phyloP scores from a whole-genome alignment of 2,113 vertebrate species.

The Pollimyrus isidori region DNA sequence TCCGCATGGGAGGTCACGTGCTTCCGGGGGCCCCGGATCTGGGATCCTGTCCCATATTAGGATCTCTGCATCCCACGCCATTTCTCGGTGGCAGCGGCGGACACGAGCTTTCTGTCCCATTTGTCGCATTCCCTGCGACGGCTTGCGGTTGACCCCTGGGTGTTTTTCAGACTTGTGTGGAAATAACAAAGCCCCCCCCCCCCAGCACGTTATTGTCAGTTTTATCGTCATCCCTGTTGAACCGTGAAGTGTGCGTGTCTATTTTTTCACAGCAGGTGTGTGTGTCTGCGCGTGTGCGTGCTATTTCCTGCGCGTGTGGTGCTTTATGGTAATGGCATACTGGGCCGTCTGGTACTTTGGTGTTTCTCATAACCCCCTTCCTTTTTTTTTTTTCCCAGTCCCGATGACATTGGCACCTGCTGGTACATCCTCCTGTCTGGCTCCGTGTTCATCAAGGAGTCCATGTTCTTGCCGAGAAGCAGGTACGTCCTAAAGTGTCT shows the following conservation, averaged over 20 bases:
- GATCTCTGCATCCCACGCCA: not conserved
- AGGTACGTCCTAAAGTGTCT: constrained; percentile 39
- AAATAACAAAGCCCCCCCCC: not conserved
- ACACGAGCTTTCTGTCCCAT: not conserved
- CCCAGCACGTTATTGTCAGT: not conserved
- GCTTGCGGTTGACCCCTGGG: not conserved
- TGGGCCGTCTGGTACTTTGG: not conserved
- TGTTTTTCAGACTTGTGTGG: not conserved
- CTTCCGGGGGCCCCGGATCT: not conserved
- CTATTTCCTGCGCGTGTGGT: not conserved
- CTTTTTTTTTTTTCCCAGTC: constrained; percentile 34
- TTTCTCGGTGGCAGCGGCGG: not conserved
- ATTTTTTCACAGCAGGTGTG: not conserved
- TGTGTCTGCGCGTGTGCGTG: not conserved
- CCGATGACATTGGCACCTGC: constrained; percentile 79
- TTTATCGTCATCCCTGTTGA: not conserved
- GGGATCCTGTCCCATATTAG: not conserved
- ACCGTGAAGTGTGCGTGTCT: not conserved
- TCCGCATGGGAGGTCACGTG: not conserved
- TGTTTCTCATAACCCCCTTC: not conserved
- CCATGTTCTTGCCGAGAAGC: constrained; percentile 86
- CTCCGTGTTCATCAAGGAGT: constrained; percentile 85
- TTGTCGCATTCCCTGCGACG: not conserved
- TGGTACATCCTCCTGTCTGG: constrained; percentile 85
- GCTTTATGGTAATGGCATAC: not conserved